phyloP scores from a whole-genome alignment of 2,888 invertebrate species.

The Pristionchus fissidentatus region DNA sequence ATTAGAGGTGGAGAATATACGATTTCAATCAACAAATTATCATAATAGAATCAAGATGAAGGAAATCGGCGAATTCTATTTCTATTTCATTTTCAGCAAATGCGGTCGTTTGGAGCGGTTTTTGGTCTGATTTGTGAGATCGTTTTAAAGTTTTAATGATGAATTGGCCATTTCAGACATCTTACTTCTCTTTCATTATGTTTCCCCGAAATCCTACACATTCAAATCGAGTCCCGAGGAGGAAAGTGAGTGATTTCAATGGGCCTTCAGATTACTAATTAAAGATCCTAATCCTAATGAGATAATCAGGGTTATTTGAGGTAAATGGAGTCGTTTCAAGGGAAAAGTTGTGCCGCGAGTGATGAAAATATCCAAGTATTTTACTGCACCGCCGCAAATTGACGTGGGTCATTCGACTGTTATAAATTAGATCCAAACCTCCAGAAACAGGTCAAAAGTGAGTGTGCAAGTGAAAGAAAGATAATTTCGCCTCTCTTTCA shows the following conservation, averaged over 20 bases:
- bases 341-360: background rate
- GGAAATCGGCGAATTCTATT: background rate
- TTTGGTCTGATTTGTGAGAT: background rate
- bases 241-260: background rate
- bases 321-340: conserved; percentile 23
- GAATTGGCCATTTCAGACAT: background rate
- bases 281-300: too few relatives aligned
- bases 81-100: background rate
- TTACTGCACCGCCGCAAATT: background rate
- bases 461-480: too few relatives aligned
- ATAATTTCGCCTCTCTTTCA: too few relatives aligned
- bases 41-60: background rate
- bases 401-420: too few relatives aligned
- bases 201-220: background rate
- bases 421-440: too few relatives aligned
- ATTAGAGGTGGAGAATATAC: background rate
- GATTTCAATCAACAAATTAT: background rate
- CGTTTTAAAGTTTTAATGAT: background rate
- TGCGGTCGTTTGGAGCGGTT: conserved; percentile 4
- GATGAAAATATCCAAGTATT: conserved; percentile 1
- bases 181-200: background rate
- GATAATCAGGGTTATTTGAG: background rate
- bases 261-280: background rate
- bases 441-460: too few relatives aligned
- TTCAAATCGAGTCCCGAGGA: background rate